These are phyloP conservation scores for Centroberyx gerrardi DNA, from an alignment of 2,797 vertebrate genomes.

Conservation along the genomic window DNA sequence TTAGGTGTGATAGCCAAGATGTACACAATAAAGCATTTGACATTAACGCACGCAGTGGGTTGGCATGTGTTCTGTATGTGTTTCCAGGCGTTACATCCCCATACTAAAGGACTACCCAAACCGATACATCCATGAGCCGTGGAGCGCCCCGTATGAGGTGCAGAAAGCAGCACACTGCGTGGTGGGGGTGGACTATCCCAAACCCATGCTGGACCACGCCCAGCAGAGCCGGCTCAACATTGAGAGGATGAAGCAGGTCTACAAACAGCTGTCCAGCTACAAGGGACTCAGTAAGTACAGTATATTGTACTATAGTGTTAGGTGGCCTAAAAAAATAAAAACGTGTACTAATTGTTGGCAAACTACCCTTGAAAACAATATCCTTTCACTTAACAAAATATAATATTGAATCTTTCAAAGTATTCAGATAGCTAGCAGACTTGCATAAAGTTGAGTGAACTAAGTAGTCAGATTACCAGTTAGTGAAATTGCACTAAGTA, in stretches of 20 bases:
- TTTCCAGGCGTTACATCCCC: slow-evolving; percentile 88
- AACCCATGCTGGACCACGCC: slow-evolving; percentile 90
- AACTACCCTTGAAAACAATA: background rate
- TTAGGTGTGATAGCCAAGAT: too few relatives aligned
- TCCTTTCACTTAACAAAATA: background rate
- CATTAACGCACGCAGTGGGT: background rate
- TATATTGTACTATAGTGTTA: background rate
- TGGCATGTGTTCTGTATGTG: background rate
- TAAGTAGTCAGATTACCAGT: too few relatives aligned
- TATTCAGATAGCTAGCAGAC: background rate
- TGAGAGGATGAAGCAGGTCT: slow-evolving; percentile 93
- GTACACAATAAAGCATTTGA: background rate
- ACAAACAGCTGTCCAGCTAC: slow-evolving; percentile 91
- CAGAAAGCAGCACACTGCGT: slow-evolving; percentile 92
- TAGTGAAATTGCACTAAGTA: too few relatives aligned
- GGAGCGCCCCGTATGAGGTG: slow-evolving; percentile 88
- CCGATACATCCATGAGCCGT: slow-evolving; percentile 91
- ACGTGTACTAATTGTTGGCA: background rate
- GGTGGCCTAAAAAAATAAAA: background rate
- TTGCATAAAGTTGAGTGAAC: too few relatives aligned
- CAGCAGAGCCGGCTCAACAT: slow-evolving; percentile 92
- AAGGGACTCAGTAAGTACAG: slow-evolving; percentile 90
- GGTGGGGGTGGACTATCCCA: slow-evolving; percentile 90
- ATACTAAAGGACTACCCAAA: slow-evolving; percentile 89
- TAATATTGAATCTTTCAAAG: background rate